Base-by-base conservation (phyloP, 2,888 invertebrate species). In the Ditylenchus weischeri region DNA sequence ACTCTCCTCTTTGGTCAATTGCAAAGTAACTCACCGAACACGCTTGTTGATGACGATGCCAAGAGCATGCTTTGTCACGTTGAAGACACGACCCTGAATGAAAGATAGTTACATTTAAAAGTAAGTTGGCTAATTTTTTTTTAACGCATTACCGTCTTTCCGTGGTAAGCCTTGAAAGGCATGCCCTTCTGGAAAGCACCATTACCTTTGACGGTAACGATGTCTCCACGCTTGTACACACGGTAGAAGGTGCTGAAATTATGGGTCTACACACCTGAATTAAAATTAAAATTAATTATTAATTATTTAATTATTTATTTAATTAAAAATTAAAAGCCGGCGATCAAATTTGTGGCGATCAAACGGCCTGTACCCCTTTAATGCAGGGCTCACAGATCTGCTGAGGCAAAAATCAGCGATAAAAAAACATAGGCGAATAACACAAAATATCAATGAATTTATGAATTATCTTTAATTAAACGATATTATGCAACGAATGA, bases 1-100 rank as follows among this genome's bases (percentile, higher is more conserved):
- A n/a, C n/a, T n/a, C 29, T 2, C 2, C 29, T 29, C 5, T 29
- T 29, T 29, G 29, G 29, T 4, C 5, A 6, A 50, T 19, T 6
- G 21, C 50, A 50, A 50, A 50, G 5, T 50, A 19, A 2, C 78
- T 73, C 77, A 87, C 74, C 93, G 90, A 51, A 98, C 93, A 77
- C 94, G 88, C 86, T 99, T 99, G 88, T 99, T 99, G n/a, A 98
- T 96, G 81, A 96, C 92, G 13, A 99, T 92, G 78, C 98, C 98
- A 64, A 98, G 89, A 77, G 96, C 96, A 83, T 94, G 94, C 62
- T 90, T 90, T 43, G 96, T 95, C 6, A 99, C 95, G 80, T 99
- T 99, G 88, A 91, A 98, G 0, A 99, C 91, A 74, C 94, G 89
- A n/a, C 98, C 98, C 29, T 29, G 5, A n/a, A n/a, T n/a, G n/a